Conservation (phyloP, 2,797 vertebrate species). For the Margarornis squamiger region DNA sequence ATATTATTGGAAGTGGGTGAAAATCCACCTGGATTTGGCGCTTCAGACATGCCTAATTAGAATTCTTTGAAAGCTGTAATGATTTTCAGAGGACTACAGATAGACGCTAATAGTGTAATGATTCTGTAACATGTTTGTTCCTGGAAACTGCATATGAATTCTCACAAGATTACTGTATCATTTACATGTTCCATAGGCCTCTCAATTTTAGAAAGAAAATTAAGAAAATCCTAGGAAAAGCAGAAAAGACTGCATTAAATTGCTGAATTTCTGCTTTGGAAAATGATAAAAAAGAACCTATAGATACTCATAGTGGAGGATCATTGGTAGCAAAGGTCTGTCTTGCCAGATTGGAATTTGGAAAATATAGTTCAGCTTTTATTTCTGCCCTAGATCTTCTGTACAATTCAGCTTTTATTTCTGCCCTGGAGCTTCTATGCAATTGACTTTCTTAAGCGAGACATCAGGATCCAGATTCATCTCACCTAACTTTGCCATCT, state of each 20-base stretch:
- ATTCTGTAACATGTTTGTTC: not conserved
- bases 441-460: not conserved
- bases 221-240: not conserved
- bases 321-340: not conserved
- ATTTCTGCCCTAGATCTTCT: not conserved
- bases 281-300: not conserved
- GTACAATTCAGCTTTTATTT: not conserved
- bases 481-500: not conserved
- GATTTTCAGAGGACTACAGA: constrained; percentile 49
- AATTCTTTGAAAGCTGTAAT: constrained; percentile 57
- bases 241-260: not conserved
- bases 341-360: not conserved
- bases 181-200: not conserved
- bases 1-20: constrained; percentile 64
- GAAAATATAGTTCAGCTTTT: not conserved
- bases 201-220: not conserved
- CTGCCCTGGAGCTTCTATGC: not conserved
- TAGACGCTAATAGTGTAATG: not conserved
- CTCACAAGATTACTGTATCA: not conserved
- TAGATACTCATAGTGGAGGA: not conserved
- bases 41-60: constrained; percentile 63
- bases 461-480: not conserved
- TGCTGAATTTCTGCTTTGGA: not conserved
- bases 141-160: not conserved
- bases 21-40: constrained; percentile 62